Evolutionary conservation across 2,888 invertebrate genomes (phyloP).

Genomic region (Drosophila kanekoi): DNA sequence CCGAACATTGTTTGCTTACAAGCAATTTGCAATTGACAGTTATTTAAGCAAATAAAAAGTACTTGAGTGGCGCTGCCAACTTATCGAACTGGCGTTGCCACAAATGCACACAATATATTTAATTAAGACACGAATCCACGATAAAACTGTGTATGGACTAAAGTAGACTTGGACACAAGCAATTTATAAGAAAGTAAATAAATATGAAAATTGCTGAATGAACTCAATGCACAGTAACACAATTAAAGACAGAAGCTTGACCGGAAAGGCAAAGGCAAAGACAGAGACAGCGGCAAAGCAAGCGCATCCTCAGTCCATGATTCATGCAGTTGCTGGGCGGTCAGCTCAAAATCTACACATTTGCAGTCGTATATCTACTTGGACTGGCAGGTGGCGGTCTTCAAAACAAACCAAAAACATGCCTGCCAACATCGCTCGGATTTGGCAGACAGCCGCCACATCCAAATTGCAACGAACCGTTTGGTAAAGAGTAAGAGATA

Average conservation of each 20-base stretch:
- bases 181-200: constrained; percentile 16
- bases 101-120: constrained; percentile 2
- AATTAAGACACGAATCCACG: background rate
- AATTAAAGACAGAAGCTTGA: constrained; percentile 68
- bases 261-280: constrained; percentile 54
- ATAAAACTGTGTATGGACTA: background rate
- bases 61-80: background rate
- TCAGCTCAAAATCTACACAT: constrained; percentile 35
- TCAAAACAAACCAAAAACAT: constrained; percentile 38
- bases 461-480: constrained; percentile 64
- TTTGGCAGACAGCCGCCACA: constrained; percentile 50
- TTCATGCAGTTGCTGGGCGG: constrained; percentile 48
- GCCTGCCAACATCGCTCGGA: constrained; percentile 29
- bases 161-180: background rate
- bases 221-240: constrained; percentile 69
- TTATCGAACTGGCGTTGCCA: background rate
- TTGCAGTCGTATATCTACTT: constrained; percentile 18
- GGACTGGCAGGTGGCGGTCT: constrained; percentile 53
- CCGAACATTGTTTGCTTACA: background rate
- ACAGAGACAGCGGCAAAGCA: constrained; percentile 26
- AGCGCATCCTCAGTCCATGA: constrained; percentile 43
- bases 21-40: background rate
- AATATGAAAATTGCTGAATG: constrained; percentile 21
- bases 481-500: constrained; percentile 56
- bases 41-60: background rate